phyloP scores from a whole-genome alignment of 1,140 invertebrate genomes.

The Cepaea nemoralis region DNA sequence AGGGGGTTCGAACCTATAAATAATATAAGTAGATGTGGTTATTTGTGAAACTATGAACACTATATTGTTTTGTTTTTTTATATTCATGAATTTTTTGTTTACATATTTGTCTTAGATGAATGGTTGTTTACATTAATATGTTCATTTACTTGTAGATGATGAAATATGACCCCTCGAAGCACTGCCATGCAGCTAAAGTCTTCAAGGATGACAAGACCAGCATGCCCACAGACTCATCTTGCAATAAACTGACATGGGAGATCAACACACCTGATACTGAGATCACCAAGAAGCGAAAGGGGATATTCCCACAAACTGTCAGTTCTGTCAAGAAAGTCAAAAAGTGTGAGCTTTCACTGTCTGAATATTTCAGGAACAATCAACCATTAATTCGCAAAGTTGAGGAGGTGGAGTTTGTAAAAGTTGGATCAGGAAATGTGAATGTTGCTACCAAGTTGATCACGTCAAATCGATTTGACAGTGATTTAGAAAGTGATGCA shows the following conservation, averaged over 20 bases:
- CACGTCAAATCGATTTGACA: slow-evolving; percentile 32
- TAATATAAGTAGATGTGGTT: too few relatives aligned
- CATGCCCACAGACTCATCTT: neutral
- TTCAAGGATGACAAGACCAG: slow-evolving; percentile 51
- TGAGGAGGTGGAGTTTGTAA: slow-evolving; percentile 32
- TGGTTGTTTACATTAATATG: neutral
- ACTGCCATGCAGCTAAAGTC: slow-evolving; percentile 54
- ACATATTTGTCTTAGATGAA: neutral
- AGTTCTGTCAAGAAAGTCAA: neutral
- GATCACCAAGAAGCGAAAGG: slow-evolving; percentile 57
- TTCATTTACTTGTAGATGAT: slow-evolving; percentile 43
- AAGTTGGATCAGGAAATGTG: slow-evolving; percentile 5
- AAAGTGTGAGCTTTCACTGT: neutral
- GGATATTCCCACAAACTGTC: slow-evolving; percentile 47
- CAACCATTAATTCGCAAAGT: neutral
- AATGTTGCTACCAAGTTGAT: neutral
- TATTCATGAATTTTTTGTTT: neutral
- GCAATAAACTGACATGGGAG: slow-evolving; percentile 54
- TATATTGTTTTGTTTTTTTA: neutral
- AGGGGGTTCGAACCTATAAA: too few relatives aligned
- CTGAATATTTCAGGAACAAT: slow-evolving; percentile 13
- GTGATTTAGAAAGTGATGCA: slow-evolving; percentile 21
- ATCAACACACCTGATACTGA: slow-evolving; percentile 54
- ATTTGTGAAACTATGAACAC: too few relatives aligned
- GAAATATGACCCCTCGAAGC: slow-evolving; percentile 63